Percentiles rank a stretch among this genome's conserved stretches.
phyloP scores from a whole-genome alignment of 2,888 invertebrate species.

The Blera fallax region DNA sequence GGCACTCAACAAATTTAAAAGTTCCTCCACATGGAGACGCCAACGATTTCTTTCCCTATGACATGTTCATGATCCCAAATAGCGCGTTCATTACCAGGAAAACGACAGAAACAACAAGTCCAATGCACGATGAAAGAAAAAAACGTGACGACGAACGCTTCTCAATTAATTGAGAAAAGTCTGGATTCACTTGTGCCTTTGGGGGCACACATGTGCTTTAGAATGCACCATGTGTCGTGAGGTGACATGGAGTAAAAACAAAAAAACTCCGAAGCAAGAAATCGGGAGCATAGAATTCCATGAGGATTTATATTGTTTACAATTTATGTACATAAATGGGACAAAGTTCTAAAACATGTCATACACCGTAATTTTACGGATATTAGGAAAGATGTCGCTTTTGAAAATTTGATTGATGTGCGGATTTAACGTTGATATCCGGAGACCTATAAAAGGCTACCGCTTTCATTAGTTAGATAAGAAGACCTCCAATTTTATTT shows the following conservation, averaged over 20 bases:
- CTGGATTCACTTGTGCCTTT: constrained; percentile 44
- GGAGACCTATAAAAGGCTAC: neutral
- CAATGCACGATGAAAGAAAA: neutral
- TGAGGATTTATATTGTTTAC: neutral
- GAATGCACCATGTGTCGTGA: constrained; percentile 43
- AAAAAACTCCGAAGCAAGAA: neutral
- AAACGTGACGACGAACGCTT: constrained; percentile 43
- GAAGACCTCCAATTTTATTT: too few relatives aligned
- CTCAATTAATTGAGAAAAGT: constrained; percentile 40
- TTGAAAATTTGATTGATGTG: neutral
- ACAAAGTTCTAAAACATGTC: neutral
- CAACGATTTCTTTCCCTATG: neutral
- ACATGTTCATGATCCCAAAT: constrained; percentile 27
- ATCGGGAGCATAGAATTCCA: neutral
- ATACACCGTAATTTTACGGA: neutral
- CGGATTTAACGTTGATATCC: neutral
- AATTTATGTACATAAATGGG: neutral
- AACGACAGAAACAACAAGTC: neutral
- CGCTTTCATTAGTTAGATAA: neutral
- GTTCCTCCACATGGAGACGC: constrained; percentile 6
- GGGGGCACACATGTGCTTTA: constrained; percentile 39
- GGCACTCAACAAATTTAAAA: neutral
- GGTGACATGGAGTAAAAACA: neutral
- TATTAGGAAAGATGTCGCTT: neutral
- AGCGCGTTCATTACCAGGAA: constrained; percentile 32